Evolutionary conservation across 1,140 invertebrate species (phyloP), one percentile per base, ranked within the genome.

Genomic region (Meloidogyne floridensis): DNA sequence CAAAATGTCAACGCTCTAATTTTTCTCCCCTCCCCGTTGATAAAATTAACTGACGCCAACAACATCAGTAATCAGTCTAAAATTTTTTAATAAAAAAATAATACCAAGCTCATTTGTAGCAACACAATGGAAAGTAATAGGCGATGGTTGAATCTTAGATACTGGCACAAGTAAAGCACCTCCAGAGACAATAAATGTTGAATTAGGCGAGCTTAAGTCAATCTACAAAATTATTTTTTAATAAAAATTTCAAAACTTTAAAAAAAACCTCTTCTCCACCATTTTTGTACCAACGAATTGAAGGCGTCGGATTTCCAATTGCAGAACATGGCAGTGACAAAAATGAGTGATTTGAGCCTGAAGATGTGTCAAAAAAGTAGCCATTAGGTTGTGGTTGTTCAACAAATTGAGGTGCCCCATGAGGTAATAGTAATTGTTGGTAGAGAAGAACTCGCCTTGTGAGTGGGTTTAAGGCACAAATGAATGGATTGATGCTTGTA

Each of bases 341-440:
- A 18, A 84, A 86, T 80, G 72, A 81, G 72, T n/a, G 53, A 43
- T 59, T 82, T 80, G 51, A 77, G 77, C 54, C 78, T 72, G 69
- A 51, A 32, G 65, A 65, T n/a, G 77, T 80, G 7, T 82, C 85
- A 13, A 82, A 32, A 32, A 82, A 70, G 47, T 42, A 65, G 11
- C 73, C 47, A 8, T 42, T 80, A 2, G 75, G 13, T 32, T 18
- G 51, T 1, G 79, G 78, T 9, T 80, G 72, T 77, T 86, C 84
- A 18, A 84, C 47, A 53, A 86, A 75, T 47, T 77, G 51, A 8
- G 84, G 84, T 7, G 65, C 82, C 2, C 85, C 84, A 83, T 10
- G 5, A 3, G 84, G 84, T 18, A 85, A 74, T 20, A 85, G 20
- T 51, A 85, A 83, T 72, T 85, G 84, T 75, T 85, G 82, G 42